A percentile compares a stretch with the other conserved stretches of the same genome.
Evolutionary conservation across 2,888 invertebrate species (phyloP).

Genomic region (Agrilus mali): DNA sequence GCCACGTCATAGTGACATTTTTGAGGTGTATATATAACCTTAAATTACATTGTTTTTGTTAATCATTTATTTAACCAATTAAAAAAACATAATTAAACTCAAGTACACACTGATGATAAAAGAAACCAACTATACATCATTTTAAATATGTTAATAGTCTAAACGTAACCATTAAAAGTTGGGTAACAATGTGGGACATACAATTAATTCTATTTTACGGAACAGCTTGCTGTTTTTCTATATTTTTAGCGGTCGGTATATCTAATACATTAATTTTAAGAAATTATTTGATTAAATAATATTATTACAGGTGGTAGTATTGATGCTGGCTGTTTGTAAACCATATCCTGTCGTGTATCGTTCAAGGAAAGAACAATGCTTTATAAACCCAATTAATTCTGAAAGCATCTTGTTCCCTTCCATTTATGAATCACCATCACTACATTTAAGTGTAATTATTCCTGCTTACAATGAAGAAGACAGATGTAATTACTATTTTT

Average conservation of each 20-base stretch:
- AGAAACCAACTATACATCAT: too few species aligned
- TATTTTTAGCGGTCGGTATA: conserved; percentile 23
- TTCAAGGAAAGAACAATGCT: conserved; percentile 64
- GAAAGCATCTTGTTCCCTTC: conserved; percentile 54
- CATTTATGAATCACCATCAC: conserved; percentile 51
- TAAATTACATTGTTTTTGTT: too few species aligned
- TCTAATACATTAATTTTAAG: neutral
- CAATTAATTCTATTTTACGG: conserved; percentile 19
- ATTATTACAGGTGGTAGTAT: conserved; percentile 41
- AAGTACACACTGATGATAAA: too few species aligned
- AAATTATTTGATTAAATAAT: conserved; percentile 1
- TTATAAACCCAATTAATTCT: conserved; percentile 47
- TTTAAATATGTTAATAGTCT: too few species aligned
- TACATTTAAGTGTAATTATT: conserved; percentile 81
- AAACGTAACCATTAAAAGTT: too few species aligned
- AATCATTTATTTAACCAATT: too few species aligned
- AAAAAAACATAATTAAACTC: too few species aligned
- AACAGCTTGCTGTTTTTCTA: conserved; percentile 20
- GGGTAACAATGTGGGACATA: neutral
- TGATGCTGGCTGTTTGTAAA: conserved; percentile 45
- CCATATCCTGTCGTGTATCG: conserved; percentile 56
- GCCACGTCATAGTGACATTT: too few species aligned
- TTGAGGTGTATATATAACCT: too few species aligned
- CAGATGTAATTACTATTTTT: conserved; percentile 51
- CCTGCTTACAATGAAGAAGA: conserved; percentile 96